Evolutionary conservation across 2,113 vertebrate genomes (phyloP), one percentile per base, ranked within the genome.

Genomic region (Silurus glanis): DNA sequence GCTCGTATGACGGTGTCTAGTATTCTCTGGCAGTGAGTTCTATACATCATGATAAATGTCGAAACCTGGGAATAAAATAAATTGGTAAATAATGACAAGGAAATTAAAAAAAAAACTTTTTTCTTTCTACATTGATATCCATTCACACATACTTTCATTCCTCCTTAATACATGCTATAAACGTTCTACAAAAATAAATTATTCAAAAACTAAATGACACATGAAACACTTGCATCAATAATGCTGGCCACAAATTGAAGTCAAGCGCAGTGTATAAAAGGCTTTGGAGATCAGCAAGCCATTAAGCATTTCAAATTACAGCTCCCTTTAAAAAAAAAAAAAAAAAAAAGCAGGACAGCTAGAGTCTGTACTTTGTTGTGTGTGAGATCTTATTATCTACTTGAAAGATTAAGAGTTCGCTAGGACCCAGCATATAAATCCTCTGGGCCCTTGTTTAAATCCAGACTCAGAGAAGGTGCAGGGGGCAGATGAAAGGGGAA

Each of bases 31-130:
- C 98, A 99, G 94, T 99, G 98, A 62, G 98, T 99, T 93, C 98
- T 96, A 92, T 99, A 99, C 98, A 99, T 99, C 98, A 99, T 99
- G 92, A 99, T 99, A 91, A 99, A 99, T 66, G 98, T 99, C 82
- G 98, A 98, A 91, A 99, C 98, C 98, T 99, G 87, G 75, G 83
- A 80, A 80, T 76, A 5, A 89, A 83, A 85, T 89, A 72, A 87
- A 80, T 6, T 49, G 79, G 87, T 93, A 88, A 37, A 75, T 64
- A 53, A 5, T 19, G 8, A 19, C 10, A 74, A 49, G 0, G 4
- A 25, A 51, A 64, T 62, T 7, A 55, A 71, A 56, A 9, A 4
- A 85, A 75, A 37, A n/a, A n/a, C n/a, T 56, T 17, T 61, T 61
- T 59, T 61, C 28, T 14, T 62, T 62, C 37, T 49, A 64, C 56